These are phyloP conservation scores for Tipula lateralis DNA, from an alignment of 2,888 invertebrate genomes.

Conservation along the genomic window DNA sequence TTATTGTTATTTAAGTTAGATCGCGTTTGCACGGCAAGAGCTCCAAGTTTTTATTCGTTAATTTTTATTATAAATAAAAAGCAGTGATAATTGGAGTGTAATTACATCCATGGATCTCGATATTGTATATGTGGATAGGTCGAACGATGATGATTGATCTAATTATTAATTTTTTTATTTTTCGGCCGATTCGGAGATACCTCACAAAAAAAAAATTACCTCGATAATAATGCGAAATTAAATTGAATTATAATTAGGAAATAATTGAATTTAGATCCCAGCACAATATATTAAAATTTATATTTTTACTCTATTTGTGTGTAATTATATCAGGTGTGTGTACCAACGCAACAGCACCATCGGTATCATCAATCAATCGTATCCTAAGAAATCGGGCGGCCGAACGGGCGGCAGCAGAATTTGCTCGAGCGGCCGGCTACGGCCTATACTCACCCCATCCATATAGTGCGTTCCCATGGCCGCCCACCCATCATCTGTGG, in stretches of 20 bases:
- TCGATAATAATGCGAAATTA: conserved; percentile 9
- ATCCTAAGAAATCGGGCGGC: conserved; percentile 94
- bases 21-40: conserved; percentile 28
- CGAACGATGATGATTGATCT: conserved; percentile 26
- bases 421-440: conserved; percentile 86
- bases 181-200: neutral
- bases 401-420: conserved; percentile 92
- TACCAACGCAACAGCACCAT: conserved; percentile 91
- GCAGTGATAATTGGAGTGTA: conserved; percentile 26
- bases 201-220: neutral
- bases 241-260: neutral
- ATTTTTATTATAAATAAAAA: conserved; percentile 26
- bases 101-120: neutral
- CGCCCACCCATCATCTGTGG: conserved; percentile 55
- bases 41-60: conserved; percentile 5
- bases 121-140: neutral
- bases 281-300: neutral
- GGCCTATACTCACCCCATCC: conserved; percentile 78
- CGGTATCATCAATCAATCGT: conserved; percentile 94
- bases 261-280: neutral
- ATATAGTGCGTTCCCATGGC: conserved; percentile 58
- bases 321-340: conserved; percentile 69
- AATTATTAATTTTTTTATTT: conserved; percentile 26
- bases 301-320: neutral
- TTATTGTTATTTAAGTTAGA: conserved; percentile 28